Conservation (phyloP, 2,888 invertebrate genomes). For the Cybosia mesomella region DNA sequence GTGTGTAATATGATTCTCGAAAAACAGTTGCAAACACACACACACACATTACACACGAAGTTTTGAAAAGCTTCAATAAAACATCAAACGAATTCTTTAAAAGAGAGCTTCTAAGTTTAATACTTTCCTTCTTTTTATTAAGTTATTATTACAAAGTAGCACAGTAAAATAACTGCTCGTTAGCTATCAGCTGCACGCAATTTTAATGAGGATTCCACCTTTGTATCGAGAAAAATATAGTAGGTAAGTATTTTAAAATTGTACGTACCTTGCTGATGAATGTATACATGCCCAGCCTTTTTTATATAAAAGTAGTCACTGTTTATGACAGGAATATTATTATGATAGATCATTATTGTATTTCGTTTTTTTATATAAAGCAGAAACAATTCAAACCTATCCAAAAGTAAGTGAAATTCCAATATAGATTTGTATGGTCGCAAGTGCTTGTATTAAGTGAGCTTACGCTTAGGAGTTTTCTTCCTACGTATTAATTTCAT, state of each 20-base stretch:
- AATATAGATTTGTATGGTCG: too few species aligned
- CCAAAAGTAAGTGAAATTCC: not conserved
- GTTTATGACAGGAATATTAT: not conserved
- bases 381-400: not conserved
- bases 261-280: not conserved
- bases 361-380: not conserved
- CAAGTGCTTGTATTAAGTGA: too few species aligned
- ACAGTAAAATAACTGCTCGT: conserved; percentile 12
- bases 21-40: too few species aligned
- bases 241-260: conserved; percentile 19
- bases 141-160: not conserved
- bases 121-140: not conserved
- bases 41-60: too few species aligned
- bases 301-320: not conserved
- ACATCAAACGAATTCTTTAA: not conserved
- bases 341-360: not conserved
- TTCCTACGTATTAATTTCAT: too few species aligned
- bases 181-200: conserved; percentile 21
- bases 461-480: too few species aligned
- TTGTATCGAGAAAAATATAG: conserved; percentile 17
- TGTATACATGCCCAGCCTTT: not conserved
- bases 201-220: conserved; percentile 23
- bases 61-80: not conserved
- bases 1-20: too few species aligned
- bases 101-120: not conserved